Base-by-base conservation (phyloP, 2,113 vertebrate species). In the Lates calcarifer region DNA sequence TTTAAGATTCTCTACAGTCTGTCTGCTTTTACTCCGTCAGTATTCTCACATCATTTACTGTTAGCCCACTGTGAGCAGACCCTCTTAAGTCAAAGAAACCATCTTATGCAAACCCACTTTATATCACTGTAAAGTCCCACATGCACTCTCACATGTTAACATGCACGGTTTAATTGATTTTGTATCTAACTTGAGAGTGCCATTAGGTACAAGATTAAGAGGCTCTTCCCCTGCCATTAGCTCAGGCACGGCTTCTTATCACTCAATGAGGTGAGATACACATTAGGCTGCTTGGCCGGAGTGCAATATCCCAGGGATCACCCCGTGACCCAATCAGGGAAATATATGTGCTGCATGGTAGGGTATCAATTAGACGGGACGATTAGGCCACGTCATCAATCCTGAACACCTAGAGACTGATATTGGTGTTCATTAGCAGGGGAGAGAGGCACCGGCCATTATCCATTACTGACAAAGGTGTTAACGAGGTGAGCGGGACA, bases 331-430 rank as follows among this genome's bases (percentile, higher is more conserved):
- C 87, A 76, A 83, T 87, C 87, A 61, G 62, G 68, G 61, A 79
- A 90, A 89, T 90, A 60, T 83, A 86, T 67, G 85, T 47, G 83
- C 82, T 70, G 83, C 77, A 73, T 66, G 89, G 56, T 37, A 51
- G 69, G 78, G 79, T 87, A 90, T 93, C 90, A 90, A 89, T 92
- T 87, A 90, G 80, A 87, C n/a, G 73, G 73, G 62, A 35, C 37
- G 73, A 90, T 92, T 88, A 89, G 86, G 73, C 68, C 74, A 8
- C 57, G 79, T 64, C 91, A 91, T 93, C 88, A 82, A 89, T 93
- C 86, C 79, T 74, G 11, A 69, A 66, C 87, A 81, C 83, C 84
- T 74, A 70, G 64, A 87, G 79, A 82, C 65, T 57, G 86, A 92
- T 85, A 86, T 28, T 28, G 80, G 66, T 70, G 76, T 85, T 87